Conservation (phyloP, 2,888 invertebrate genomes). For the Adelphocoris suturalis region DNA sequence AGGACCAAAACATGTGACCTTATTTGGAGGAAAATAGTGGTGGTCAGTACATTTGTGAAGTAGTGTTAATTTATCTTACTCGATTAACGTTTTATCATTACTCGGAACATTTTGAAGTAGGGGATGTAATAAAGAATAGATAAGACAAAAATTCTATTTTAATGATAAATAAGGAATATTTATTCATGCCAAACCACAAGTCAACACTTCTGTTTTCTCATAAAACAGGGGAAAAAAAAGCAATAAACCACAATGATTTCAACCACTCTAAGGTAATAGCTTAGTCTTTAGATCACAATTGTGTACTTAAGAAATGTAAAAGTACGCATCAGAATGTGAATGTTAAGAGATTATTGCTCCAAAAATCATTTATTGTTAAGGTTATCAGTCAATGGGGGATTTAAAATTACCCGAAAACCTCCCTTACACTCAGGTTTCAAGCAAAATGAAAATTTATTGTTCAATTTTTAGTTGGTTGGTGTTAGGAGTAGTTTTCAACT, state of each 20-base stretch:
- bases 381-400: conserved; percentile 6
- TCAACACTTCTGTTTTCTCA: background rate
- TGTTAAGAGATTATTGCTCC: background rate
- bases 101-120: too few species aligned
- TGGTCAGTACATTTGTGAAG: too few species aligned
- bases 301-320: background rate
- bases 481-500: background rate
- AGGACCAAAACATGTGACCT: too few species aligned
- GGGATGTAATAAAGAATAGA: background rate
- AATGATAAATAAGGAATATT: background rate
- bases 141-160: background rate
- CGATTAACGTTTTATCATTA: too few species aligned
- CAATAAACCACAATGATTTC: conserved; percentile 1
- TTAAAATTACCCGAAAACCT: background rate
- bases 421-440: too few species aligned
- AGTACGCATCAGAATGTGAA: background rate
- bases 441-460: background rate
- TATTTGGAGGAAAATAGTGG: too few species aligned
- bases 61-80: too few species aligned
- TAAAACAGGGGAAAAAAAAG: background rate
- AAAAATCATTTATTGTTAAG: background rate
- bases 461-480: background rate
- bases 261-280: background rate
- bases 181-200: background rate
- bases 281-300: background rate